A percentile compares a stretch with the other conserved stretches of the same genome.
These are phyloP conservation scores for Premnoplex brunnescens DNA, from an alignment of 2,797 vertebrate genomes.

Conservation along the genomic window DNA sequence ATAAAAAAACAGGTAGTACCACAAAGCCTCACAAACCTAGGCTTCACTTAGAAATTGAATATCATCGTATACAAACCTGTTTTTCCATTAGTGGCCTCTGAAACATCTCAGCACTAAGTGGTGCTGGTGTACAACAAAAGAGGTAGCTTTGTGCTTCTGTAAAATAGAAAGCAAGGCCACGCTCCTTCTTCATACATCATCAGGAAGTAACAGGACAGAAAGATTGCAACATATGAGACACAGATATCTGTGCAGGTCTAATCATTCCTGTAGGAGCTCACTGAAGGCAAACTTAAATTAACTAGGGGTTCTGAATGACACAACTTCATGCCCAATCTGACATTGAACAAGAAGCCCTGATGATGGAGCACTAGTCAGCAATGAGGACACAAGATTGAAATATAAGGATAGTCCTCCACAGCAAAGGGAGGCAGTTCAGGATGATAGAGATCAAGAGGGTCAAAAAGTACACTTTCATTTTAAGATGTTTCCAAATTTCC, in stretches of 20 bases:
- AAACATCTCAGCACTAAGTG: constrained; percentile 39
- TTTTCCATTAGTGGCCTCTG: background rate
- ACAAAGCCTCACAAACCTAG: background rate
- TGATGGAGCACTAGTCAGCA: background rate
- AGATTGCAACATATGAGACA: background rate
- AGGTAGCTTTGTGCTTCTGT: background rate
- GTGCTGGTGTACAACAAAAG: constrained; percentile 39
- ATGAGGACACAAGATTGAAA: background rate
- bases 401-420: background rate
- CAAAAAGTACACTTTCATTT: background rate
- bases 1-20: background rate
- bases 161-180: background rate
- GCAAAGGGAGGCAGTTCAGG: background rate
- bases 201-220: background rate
- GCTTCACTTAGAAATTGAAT: background rate
- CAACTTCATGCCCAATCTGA: background rate
- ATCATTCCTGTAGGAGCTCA: background rate
- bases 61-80: background rate
- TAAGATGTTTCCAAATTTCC: background rate
- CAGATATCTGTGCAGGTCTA: background rate
- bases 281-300: background rate
- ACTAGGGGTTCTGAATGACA: background rate
- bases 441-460: background rate
- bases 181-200: background rate
- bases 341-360: background rate